Evolutionary conservation across 2,797 vertebrate species (phyloP).

Genomic region (Liasis olivaceus): DNA sequence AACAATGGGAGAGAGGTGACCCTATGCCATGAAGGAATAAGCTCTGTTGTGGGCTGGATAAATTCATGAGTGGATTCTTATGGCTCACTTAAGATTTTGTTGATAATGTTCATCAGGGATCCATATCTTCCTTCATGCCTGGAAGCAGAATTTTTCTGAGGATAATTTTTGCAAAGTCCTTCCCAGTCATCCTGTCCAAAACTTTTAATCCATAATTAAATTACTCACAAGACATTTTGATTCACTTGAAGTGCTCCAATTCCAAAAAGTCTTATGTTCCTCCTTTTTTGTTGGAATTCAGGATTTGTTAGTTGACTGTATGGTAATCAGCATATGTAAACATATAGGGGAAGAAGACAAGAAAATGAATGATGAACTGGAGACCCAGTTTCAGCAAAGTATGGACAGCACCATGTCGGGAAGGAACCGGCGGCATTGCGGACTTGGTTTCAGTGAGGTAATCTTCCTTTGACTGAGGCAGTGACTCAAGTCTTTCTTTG

Average conservation of each 20-base stretch:
- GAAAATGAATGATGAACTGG: slow-evolving; percentile 90
- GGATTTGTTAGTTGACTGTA: slow-evolving; percentile 75
- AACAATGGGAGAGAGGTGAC: background rate
- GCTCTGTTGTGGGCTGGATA: slow-evolving; percentile 3
- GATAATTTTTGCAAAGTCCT: background rate
- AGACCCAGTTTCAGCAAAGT: slow-evolving; percentile 93
- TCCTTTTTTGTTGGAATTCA: slow-evolving; percentile 66
- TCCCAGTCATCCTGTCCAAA: background rate
- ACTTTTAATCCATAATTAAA: background rate
- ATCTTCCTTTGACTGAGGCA: slow-evolving; percentile 25
- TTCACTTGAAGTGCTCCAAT: background rate
- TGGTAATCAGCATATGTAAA: slow-evolving; percentile 76
- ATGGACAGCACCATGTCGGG: slow-evolving; percentile 93
- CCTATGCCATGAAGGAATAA: background rate
- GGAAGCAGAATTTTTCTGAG: background rate
- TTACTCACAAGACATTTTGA: background rate
- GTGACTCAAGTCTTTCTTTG: background rate
- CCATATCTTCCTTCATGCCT: background rate
- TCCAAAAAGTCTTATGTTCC: slow-evolving; percentile 8
- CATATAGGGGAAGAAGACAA: slow-evolving; percentile 88
- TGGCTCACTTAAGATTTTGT: background rate
- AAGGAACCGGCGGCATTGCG: slow-evolving; percentile 90
- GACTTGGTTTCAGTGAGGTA: slow-evolving; percentile 95
- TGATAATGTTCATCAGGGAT: background rate
- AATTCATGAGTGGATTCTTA: background rate